Base-by-base conservation (phyloP, 2,113 vertebrate genomes). In the Pterophyllum scalare region DNA sequence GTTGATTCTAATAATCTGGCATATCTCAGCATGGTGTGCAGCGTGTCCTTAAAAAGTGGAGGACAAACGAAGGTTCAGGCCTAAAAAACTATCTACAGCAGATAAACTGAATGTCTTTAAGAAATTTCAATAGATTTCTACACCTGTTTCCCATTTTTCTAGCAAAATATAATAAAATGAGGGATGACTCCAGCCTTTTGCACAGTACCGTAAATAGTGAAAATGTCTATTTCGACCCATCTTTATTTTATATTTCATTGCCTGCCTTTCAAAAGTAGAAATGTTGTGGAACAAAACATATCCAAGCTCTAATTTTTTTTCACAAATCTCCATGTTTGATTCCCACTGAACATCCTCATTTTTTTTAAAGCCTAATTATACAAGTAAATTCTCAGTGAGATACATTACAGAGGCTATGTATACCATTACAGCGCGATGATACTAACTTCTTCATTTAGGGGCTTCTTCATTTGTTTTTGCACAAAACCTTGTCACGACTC, bases 191-290 rank as follows among this genome's bases (percentile, higher is more conserved):
- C 22, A 70, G 40, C 22, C 64, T 49, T 67, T 67, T 19, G 38
- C 22, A 8, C 0, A 65, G 14, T 67, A 67, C 40, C 2, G 26
- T 24, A 49, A 67, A 67, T 19, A 67, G 5, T 28, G 28, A 49
- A 49, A 0, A 49, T 46, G 3, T 46, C 40, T 46, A 0, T 0
- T 24, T 15, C 28, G 40, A 49, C 28, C 64, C 24, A 70, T 28
- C 64, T 40, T 49, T 49, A 19, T 49, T 20, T 46, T 2, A 20
- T 11, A 49, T 31, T 52, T 70, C 24, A 70, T 28, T 52, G 43
- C 15, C 17, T 49, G 43, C 43, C 43, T 52, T 52, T 49, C 6
- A 52, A 52, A 49, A 17, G 43, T 1, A 0, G 65, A 28, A 52
- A 49, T 19, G 20, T 17, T 28, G 0, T 49, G 4, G 17, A 28